Base-by-base conservation (phyloP, 2,113 vertebrate genomes). In the Vulpes lagopus region DNA sequence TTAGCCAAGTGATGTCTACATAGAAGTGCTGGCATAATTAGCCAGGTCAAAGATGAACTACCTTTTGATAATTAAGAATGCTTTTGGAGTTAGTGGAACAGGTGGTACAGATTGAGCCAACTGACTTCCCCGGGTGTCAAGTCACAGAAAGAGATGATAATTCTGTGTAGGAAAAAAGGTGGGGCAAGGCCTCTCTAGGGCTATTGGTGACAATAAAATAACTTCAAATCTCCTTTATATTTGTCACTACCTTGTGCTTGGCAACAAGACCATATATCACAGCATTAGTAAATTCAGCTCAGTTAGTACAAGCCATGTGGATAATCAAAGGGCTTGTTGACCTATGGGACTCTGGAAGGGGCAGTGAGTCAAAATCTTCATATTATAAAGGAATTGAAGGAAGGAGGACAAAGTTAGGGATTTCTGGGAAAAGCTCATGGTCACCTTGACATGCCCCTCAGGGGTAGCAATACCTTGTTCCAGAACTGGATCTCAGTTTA, bases 61-160 rank as follows among this genome's bases (percentile, higher is more conserved):
- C 89, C 10, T 93, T 89, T 69, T 76, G 90, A 57, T 49, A 87
- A 95, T 51, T 32, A 27, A 88, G 62, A 38, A 35, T 84, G 53
- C 15, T 49, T 67, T 53, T 85, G 55, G 2, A 43, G 27, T 80
- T 2, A 55, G 32, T 60, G 53, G 32, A 89, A 25, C 51, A 84
- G 51, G 15, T 19, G 25, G 59, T 38, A 67, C 51, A 80, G n/a
- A 79, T 3, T 53, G 19, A 89, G 60, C 8, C 79, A 53, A n/a
- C 8, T 53, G 43, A 80, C 49, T 71, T 20, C 5, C 11, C 7
- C 32, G 15, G 20, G 53, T 64, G 25, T 30, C 62, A 49, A 38
- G 53, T 49, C 35, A 38, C 25, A 83, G 10, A 60, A 49, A 80
- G 65, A 60, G 35, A 78, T 16, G 38, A 30, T 30, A n/a, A n/a